A percentile compares a stretch with the other conserved stretches of the same genome.
These are phyloP conservation scores for Parazoanthus darwini DNA, from an alignment of 92 coral and sea anemone genomes.

Conservation along the genomic window DNA sequence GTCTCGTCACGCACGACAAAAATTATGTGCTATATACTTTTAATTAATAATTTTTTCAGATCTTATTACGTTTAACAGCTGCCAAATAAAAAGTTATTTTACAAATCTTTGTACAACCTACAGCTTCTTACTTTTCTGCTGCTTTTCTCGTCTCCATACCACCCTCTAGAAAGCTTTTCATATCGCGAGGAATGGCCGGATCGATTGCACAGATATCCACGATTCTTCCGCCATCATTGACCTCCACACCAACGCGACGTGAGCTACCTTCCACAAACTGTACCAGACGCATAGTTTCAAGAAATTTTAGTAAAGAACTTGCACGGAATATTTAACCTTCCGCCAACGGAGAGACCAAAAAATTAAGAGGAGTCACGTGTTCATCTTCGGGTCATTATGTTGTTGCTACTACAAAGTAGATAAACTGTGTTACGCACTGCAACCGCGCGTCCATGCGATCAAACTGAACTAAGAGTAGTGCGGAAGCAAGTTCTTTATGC, in stretches of 20 bases:
- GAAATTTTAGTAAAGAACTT: neutral
- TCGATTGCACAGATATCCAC: slow-evolving; percentile 83
- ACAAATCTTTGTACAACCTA: neutral
- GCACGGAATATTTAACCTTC: neutral
- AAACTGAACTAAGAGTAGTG: no score
- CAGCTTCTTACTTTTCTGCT: slow-evolving; percentile 55
- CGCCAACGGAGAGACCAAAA: neutral
- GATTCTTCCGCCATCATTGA: slow-evolving; percentile 76
- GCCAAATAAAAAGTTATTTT: no score
- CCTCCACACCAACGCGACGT: slow-evolving; percentile 83
- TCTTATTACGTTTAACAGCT: no score
- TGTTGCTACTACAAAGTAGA: slow-evolving; percentile 6
- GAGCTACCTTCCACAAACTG: slow-evolving; percentile 77
- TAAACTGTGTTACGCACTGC: slow-evolving; percentile 21
- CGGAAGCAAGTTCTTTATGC: neutral
- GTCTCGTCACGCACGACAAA: no score
- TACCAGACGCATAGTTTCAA: slow-evolving; percentile 79
- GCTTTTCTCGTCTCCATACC: slow-evolving; percentile 60
- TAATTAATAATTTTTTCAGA: no score
- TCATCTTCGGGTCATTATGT: neutral
- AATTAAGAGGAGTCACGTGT: slow-evolving; percentile 8
- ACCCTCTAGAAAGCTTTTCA: slow-evolving; percentile 77
- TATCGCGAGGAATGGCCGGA: slow-evolving; percentile 76
- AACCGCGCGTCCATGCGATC: slow-evolving; percentile 3
- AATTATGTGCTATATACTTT: no score